These are phyloP conservation scores for Lamproptera curius DNA, from an alignment of 2,888 invertebrate species.

Conservation along the genomic window DNA sequence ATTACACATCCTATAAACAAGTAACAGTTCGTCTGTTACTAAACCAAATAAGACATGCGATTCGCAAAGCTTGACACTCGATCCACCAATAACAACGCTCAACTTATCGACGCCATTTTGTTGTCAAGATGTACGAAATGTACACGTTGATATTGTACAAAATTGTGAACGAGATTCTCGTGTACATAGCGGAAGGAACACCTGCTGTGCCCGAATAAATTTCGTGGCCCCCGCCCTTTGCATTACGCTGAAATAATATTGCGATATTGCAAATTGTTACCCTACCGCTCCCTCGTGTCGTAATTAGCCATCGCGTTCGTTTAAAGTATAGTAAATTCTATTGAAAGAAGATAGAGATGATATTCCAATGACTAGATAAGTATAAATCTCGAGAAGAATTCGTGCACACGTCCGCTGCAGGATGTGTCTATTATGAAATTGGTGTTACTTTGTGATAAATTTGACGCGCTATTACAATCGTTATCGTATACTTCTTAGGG, in stretches of 20 bases:
- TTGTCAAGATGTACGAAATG: no score
- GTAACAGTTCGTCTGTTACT: no score
- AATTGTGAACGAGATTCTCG: no score
- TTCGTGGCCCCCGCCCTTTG: conserved; percentile 33
- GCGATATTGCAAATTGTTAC: conserved; percentile 21
- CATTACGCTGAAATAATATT: conserved; percentile 33
- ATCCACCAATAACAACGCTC: no score
- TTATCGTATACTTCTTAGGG: not conserved
- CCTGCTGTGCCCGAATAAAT: conserved; percentile 54
- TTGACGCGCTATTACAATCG: not conserved
- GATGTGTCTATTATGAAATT: not conserved
- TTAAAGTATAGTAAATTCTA: not conserved
- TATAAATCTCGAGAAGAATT: not conserved
- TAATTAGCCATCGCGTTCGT: conserved; percentile 1
- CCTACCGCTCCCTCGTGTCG: not conserved
- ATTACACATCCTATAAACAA: no score
- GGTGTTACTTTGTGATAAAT: not conserved
- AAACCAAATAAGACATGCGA: no score
- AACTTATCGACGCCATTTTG: no score
- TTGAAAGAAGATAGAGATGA: not conserved
- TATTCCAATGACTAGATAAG: not conserved
- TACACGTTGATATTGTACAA: no score
- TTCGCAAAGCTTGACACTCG: no score
- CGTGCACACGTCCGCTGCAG: not conserved
- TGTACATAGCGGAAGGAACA: no score